Conservation (phyloP, 2,113 vertebrate species). For the Lycaon pictus region DNA sequence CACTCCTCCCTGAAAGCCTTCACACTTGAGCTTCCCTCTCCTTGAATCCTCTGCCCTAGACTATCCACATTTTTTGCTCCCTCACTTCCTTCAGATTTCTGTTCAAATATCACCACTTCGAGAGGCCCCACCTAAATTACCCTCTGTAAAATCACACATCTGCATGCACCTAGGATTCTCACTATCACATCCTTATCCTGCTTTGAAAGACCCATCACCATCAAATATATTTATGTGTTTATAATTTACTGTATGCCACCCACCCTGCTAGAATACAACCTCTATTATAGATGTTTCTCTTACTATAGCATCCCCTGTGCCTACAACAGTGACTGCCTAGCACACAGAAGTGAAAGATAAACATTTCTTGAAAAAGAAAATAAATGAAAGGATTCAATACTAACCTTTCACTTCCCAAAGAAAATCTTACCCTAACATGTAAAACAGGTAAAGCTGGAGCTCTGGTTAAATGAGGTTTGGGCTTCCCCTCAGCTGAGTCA, state of each 20-base stretch:
- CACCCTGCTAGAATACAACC: neutral
- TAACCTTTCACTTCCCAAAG: neutral
- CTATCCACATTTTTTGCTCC: neutral
- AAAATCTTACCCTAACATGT: neutral
- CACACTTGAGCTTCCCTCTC: neutral
- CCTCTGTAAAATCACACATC: neutral
- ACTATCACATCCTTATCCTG: neutral
- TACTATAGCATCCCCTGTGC: neutral
- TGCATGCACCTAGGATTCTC: neutral
- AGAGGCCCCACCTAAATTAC: neutral
- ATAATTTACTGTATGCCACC: neutral
- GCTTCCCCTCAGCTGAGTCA: neutral
- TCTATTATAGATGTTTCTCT: neutral
- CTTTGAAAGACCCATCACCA: neutral
- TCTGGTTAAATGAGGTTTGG: conserved; percentile 8
- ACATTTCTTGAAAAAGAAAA: neutral
- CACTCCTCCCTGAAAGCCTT: neutral
- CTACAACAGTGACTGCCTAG: neutral
- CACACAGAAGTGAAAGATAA: neutral
- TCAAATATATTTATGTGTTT: neutral
- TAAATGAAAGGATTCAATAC: neutral
- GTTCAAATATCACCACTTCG: neutral
- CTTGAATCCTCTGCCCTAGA: neutral
- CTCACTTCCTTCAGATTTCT: conserved; percentile 4
- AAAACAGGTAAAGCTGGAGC: neutral